Base-by-base conservation (phyloP, 2,797 vertebrate genomes). In the Oreortyx pictus region DNA sequence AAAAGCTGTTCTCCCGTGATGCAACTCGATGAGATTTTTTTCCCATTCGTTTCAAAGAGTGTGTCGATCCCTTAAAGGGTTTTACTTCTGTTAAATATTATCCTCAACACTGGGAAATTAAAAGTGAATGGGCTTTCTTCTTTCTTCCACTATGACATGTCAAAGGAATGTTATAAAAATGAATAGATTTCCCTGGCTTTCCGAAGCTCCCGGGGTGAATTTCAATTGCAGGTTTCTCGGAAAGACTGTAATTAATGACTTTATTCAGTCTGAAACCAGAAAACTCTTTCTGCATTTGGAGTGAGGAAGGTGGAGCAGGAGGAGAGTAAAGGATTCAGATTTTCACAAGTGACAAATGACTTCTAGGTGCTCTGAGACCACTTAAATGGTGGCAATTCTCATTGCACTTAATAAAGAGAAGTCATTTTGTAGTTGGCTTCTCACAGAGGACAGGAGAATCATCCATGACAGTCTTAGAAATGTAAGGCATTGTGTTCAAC, bases 31-130 rank as follows among this genome's bases (percentile, higher is more conserved):
- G 80, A 70, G 86, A 88, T 81, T 92, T 82, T 56, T 29, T n/a
- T 33, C 35, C 88, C 64, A 57, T 71, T 43, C 29, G 89, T 91
- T 94, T 96, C 88, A 93, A 92, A 94, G 80, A 92, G 61, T 86
- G 46, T 17, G 50, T 15, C 82, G 90, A 96, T 88, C 86, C 88
- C 81, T 96, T 90, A 92, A 95, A 93, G 75, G 86, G 94, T 93
- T 94, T 96, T 93, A 50, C 54, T 96, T 90, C 83, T 94, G 68
- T 94, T 96, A 85, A 96, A 94, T 80, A 94, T 92, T 90, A 94
- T 84, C 91, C 88, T 93, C 65, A 77, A 90, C 88, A 91, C 78
- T 11, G 75, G 88, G 78, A 91, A 94, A 96, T 94, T 87, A 91
- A 80, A 88, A 94, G 78, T 71, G 88, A 94, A 92, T 88, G 74